Base-by-base conservation (phyloP, 2,888 invertebrate species). In the Ceraclea dissimilis region DNA sequence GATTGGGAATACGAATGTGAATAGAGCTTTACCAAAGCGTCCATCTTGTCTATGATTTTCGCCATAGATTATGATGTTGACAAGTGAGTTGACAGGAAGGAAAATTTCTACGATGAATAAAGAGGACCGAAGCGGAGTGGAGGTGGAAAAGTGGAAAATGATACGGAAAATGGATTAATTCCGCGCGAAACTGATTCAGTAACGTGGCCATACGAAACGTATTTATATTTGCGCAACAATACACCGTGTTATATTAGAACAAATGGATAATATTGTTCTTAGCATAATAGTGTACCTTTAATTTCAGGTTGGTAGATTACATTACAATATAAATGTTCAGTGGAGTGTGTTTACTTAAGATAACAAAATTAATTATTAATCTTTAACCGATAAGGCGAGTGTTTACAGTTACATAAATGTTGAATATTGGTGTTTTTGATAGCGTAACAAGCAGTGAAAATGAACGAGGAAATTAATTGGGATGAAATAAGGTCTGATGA, bases 401-500 rank as follows among this genome's bases (percentile, higher is more conserved):
- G 16, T 39, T 39, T 39, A 39, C 39, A 13, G 13, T 39, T 5
- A 39, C n/a, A 39, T 39, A 39, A 13, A 13, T 26, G 26, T 48
- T 51, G 16, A 47, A 49, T 26, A 49, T 19, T 18, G 21, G 31
- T 33, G 39, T 47, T 18, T 49, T 46, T 52, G 49, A 22, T 50
- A 26, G 39, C 50, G 19, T 16, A 49, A 22, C 39, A 6, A 21
- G 39, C 39, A 8, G 17, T 50, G 13, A 56, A 56, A 50, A 62
- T 62, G 62, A 57, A 54, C 34, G 62, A 62, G 21, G 59, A 57
- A 22, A 60, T 62, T 2, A 62, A 62, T 50, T 62, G 62, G 62
- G 62, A 62, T 39, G 62, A 62, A 47, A 62, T 62, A 26, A 59
- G 59, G 16, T 56, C 62, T 6, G 62, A 62, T 39, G 55, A 56